A percentile compares a stretch with the other conserved stretches of the same genome.
These are phyloP conservation scores for Andrena bucephala DNA, from an alignment of 2,888 invertebrate genomes.

Conservation along the genomic window DNA sequence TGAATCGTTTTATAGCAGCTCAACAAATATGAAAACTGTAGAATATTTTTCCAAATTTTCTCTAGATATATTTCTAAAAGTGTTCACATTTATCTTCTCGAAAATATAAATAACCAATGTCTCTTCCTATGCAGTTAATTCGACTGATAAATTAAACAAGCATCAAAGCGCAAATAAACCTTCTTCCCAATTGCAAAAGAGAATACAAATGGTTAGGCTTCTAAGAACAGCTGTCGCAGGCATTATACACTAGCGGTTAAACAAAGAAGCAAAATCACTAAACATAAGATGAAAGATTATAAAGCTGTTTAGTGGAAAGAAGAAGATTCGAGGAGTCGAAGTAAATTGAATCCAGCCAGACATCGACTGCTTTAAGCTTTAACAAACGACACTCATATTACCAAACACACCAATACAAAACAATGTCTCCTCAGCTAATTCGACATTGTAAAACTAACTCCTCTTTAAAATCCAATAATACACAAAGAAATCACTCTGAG, in stretches of 20 bases:
- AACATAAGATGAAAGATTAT: not conserved
- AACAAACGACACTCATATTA: not conserved
- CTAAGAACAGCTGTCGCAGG: not conserved
- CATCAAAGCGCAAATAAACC: slow-evolving; percentile 10
- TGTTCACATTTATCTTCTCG: not conserved
- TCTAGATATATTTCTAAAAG: not conserved
- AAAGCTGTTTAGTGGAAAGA: not conserved
- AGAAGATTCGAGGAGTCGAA: not conserved
- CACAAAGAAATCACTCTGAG: no score
- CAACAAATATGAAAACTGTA: not conserved
- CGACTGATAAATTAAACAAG: slow-evolving; percentile 5
- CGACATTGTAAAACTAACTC: no score
- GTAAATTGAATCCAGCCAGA: slow-evolving; percentile 10
- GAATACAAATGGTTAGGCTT: not conserved
- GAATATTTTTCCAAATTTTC: not conserved
- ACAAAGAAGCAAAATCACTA: slow-evolving; percentile 13
- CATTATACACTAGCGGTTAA: not conserved
- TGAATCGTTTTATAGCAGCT: no score
- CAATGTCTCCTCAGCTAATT: not conserved
- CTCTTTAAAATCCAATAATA: no score
- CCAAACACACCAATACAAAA: not conserved
- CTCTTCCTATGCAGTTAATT: not conserved
- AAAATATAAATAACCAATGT: not conserved
- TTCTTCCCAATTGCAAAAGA: not conserved
- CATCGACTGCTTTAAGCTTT: not conserved